phyloP scores from a whole-genome alignment of 2,113 vertebrate species.

The Phainopepla nitens region DNA sequence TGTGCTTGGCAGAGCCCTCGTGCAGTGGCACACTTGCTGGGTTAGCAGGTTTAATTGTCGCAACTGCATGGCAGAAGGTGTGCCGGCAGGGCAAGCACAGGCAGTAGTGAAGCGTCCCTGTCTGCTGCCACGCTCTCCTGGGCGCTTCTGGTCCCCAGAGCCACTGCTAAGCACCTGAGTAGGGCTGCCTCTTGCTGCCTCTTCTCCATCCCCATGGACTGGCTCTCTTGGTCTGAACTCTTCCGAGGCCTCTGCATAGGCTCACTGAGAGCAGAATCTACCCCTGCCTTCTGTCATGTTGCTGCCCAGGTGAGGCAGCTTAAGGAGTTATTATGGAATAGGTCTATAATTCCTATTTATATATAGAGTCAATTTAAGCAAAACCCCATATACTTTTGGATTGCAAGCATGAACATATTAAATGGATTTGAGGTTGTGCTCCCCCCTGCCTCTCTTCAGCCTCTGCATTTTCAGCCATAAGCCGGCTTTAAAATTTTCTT shows the following conservation, averaged over 20 bases:
- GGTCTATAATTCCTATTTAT: not conserved
- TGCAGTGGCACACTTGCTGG: not conserved
- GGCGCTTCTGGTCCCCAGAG: not conserved
- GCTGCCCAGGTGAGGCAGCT: not conserved
- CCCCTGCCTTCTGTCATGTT: not conserved
- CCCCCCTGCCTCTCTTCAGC: not conserved
- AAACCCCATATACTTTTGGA: not conserved
- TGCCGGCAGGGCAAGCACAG: not conserved
- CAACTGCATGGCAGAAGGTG: not conserved
- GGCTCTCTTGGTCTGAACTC: not conserved
- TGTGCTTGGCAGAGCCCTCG: rapidly evolving
- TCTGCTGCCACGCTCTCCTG: not conserved
- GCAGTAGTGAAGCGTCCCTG: not conserved
- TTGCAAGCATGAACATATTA: not conserved
- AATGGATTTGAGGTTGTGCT: not conserved
- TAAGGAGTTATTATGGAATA: not conserved
- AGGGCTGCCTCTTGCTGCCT: not conserved
- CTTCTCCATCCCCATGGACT: not conserved
- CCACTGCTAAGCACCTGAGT: rapidly evolving
- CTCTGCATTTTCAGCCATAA: not conserved
- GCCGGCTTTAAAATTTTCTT: not conserved
- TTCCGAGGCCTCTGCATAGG: not conserved
- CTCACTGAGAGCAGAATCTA: not conserved
- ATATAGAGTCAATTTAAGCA: not conserved
- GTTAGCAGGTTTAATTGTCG: not conserved